Percentiles rank a stretch among this genome's conserved stretches.
Evolutionary conservation across 2,888 invertebrate species (phyloP).

Genomic region (Idaea aversata): DNA sequence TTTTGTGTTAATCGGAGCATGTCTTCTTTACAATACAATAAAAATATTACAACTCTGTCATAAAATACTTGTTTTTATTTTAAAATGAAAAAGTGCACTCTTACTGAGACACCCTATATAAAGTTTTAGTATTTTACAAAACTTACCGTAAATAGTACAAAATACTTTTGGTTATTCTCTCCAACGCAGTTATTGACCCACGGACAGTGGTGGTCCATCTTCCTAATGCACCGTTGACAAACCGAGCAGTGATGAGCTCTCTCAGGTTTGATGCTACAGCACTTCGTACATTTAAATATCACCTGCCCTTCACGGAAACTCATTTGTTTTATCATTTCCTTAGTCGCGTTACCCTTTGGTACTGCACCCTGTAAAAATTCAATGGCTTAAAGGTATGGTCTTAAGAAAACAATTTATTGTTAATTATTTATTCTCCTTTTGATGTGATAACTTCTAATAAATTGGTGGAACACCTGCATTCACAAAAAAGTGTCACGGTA

Average conservation of each 20-base stretch:
- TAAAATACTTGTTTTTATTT: too few relatives aligned
- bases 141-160: conserved; percentile 97
- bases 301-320: conserved; percentile 95
- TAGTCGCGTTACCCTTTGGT: conserved; percentile 96
- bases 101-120: too few relatives aligned
- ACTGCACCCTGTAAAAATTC: conserved; percentile 87
- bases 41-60: too few relatives aligned
- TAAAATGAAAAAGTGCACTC: too few relatives aligned
- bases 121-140: not conserved
- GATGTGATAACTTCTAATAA: too few relatives aligned
- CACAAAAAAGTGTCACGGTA: too few relatives aligned
- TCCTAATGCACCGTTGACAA: conserved; percentile 88
- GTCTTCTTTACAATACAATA: too few relatives aligned
- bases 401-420: too few relatives aligned
- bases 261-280: conserved; percentile 97
- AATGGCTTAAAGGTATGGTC: too few relatives aligned
- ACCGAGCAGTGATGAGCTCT: conserved; percentile 98
- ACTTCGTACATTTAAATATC: conserved; percentile 97
- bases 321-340: conserved; percentile 96
- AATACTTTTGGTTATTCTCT: conserved; percentile 99
- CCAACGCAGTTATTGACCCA: conserved; percentile 99
- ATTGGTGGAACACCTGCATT: too few relatives aligned
- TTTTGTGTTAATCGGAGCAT: too few relatives aligned
- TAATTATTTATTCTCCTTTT: too few relatives aligned
- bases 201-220: conserved; percentile 87